Evolutionary conservation across 2,113 vertebrate species (phyloP).

Genomic region (Thermophis baileyi): DNA sequence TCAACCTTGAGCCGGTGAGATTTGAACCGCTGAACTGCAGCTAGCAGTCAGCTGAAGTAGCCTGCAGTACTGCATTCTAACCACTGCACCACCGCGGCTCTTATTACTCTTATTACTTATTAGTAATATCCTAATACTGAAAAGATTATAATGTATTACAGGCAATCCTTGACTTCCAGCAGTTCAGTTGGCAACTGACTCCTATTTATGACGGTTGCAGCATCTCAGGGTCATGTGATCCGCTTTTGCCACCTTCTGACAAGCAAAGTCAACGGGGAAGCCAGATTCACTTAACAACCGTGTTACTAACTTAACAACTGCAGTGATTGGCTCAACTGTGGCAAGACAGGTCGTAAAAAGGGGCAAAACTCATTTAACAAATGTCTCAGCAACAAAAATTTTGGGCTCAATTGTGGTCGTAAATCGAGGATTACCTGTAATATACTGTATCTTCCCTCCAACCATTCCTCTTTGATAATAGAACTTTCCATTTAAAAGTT

Average conservation of each 20-base stretch:
- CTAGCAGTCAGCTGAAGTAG: too few species aligned
- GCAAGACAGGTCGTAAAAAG: not conserved
- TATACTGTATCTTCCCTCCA: not conserved
- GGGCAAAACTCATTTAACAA: not conserved
- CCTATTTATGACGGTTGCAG: not conserved
- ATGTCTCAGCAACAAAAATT: not conserved
- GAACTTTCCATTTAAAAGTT: not conserved
- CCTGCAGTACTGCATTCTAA: too few species aligned
- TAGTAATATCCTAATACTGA: not conserved
- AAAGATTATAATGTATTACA: not conserved
- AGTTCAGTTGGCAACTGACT: not conserved
- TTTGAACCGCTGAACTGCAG: too few species aligned
- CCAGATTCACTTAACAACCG: not conserved
- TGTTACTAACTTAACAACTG: not conserved
- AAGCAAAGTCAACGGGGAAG: not conserved
- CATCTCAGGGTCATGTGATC: accelerated
- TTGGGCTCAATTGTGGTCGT: not conserved
- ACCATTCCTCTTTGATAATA: not conserved
- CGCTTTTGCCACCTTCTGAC: not conserved
- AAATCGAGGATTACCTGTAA: not conserved
- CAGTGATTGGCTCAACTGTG: too few species aligned
- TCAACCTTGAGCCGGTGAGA: too few species aligned
- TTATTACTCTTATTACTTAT: too few species aligned
- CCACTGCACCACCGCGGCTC: too few species aligned
- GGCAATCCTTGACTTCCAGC: not conserved